phyloP scores from a whole-genome alignment of 2,113 vertebrate species.

The Petaurus breviceps region DNA sequence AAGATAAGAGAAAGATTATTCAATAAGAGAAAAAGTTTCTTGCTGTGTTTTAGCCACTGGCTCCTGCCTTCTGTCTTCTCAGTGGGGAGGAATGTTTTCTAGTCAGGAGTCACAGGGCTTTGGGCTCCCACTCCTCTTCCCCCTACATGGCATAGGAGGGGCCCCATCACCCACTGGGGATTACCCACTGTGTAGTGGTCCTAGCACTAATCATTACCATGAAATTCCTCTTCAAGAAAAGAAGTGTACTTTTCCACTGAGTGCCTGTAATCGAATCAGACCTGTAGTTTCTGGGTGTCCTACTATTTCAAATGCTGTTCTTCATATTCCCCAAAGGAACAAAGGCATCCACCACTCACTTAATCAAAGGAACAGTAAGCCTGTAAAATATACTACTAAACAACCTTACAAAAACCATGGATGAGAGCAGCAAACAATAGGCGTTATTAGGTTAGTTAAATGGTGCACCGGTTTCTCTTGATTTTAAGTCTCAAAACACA shows the following conservation, averaged over 20 bases:
- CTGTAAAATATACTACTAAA: slow-evolving; percentile 33
- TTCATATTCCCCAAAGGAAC: slow-evolving; percentile 18
- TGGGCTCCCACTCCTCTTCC: slow-evolving; percentile 31
- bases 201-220: slow-evolving; percentile 35
- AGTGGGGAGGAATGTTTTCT: slow-evolving; percentile 7
- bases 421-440: neutral
- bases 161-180: neutral
- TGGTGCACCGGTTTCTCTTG: neutral
- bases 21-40: slow-evolving; percentile 56
- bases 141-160: neutral
- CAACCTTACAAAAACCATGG: neutral
- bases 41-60: slow-evolving; percentile 50
- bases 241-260: slow-evolving; percentile 51
- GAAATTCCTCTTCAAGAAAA: slow-evolving; percentile 18
- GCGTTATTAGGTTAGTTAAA: slow-evolving; percentile 18
- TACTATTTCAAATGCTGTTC: slow-evolving; percentile 45
- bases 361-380: slow-evolving; percentile 55
- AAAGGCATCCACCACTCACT: slow-evolving; percentile 41
- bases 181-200: slow-evolving; percentile 9
- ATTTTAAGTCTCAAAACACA: slow-evolving; percentile 19
- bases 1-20: slow-evolving; percentile 62
- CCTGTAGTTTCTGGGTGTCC: slow-evolving; percentile 26
- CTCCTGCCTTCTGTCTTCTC: slow-evolving; percentile 48
- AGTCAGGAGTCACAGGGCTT: slow-evolving; percentile 21
- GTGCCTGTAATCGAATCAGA: slow-evolving; percentile 45